phyloP scores from a whole-genome alignment of 2,888 invertebrate species.

The Balanococcus diminutus region DNA sequence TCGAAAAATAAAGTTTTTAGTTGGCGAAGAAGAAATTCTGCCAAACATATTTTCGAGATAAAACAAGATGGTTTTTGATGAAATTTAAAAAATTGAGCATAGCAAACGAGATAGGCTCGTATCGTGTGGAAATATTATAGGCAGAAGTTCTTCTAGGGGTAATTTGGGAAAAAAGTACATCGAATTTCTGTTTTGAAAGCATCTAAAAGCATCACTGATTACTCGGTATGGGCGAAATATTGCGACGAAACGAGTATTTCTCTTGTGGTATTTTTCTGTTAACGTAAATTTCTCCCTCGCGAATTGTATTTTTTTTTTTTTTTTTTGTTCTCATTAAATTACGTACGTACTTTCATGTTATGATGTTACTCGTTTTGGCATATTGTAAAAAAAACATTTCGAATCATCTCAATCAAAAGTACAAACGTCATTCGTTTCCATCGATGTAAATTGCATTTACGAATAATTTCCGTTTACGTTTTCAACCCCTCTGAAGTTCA shows the following conservation, averaged over 20 bases:
- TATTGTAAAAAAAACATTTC: neutral
- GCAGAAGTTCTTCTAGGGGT: neutral
- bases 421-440: neutral
- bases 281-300: neutral
- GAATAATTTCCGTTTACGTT: neutral
- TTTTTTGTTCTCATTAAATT: slow-evolving; percentile 5
- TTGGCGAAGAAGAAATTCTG: neutral
- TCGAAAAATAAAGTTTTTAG: neutral
- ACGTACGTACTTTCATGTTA: neutral
- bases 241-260: neutral
- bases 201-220: neutral
- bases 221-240: neutral
- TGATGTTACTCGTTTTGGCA: neutral
- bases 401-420: neutral
- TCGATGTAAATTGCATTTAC: neutral
- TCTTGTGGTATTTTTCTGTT: neutral
- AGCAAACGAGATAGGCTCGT: neutral
- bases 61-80: neutral
- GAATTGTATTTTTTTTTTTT: neutral
- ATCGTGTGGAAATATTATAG: neutral
- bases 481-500: neutral
- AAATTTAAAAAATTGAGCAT: neutral
- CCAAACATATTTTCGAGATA: neutral
- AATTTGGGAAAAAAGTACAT: neutral
- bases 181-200: neutral